A percentile compares a stretch with the other conserved stretches of the same genome.
Conservation (phyloP, 2,113 vertebrate species). For the Lichenostomus cassidix region DNA sequence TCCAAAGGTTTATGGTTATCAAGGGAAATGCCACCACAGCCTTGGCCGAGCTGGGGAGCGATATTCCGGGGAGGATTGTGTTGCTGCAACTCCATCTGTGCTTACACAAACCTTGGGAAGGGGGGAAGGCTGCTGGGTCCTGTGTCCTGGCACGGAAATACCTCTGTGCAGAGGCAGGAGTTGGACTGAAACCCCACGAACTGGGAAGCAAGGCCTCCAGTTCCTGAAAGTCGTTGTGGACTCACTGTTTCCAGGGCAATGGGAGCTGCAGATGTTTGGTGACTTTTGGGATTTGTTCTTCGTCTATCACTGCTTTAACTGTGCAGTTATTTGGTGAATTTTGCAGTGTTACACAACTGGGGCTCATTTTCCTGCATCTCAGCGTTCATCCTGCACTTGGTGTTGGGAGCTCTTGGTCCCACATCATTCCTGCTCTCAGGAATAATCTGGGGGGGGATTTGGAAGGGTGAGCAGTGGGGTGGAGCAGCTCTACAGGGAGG, state of each 20-base stretch:
- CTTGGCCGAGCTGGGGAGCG: accelerated
- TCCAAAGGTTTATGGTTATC: not conserved
- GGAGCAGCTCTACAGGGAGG: not conserved
- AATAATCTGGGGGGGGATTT: not conserved
- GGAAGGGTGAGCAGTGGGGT: not conserved
- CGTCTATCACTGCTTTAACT: not conserved
- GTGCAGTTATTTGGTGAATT: not conserved
- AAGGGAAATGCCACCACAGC: accelerated
- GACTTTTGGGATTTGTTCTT: not conserved
- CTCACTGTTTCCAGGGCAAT: not conserved
- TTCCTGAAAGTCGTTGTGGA: accelerated
- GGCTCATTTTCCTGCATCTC: not conserved
- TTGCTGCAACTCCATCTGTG: not conserved
- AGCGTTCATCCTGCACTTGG: accelerated
- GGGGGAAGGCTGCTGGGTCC: not conserved
- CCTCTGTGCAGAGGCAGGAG: not conserved
- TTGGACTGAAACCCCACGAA: accelerated
- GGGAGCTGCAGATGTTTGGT: not conserved
- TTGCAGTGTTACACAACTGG: not conserved
- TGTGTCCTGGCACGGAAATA: not conserved
- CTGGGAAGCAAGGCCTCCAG: not conserved
- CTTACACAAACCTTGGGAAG: not conserved
- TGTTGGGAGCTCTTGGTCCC: not conserved
- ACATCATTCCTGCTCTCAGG: not conserved
- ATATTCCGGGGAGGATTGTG: not conserved